Percentiles rank a stretch among this genome's conserved stretches.
Conservation (phyloP, 2,797 vertebrate genomes). For the Sphaeramia orbicularis region DNA sequence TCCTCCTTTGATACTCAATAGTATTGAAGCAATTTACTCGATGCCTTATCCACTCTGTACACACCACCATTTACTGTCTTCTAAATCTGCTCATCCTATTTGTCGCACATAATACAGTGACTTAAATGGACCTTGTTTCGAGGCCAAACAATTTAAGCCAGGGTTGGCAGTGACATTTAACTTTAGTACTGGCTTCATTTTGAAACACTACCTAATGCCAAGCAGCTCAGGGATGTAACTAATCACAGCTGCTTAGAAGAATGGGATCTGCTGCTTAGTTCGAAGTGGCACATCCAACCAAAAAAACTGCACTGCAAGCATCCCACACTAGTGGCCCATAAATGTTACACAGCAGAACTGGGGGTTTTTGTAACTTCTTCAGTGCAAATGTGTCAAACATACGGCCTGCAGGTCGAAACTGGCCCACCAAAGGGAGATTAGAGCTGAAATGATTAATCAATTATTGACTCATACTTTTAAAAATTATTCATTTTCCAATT, state of each 20-base stretch:
- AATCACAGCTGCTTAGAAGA: conserved; percentile 3
- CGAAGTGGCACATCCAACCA: background rate
- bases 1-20: too few relatives aligned
- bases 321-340: conserved; percentile 1
- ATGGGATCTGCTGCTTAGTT: conserved; percentile 12
- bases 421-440: too few relatives aligned
- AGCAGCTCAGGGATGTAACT: conserved; percentile 9
- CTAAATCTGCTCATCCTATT: background rate
- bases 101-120: background rate
- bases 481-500: too few relatives aligned
- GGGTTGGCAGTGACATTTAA: conserved; percentile 13
- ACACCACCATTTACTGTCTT: background rate
- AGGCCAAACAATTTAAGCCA: background rate
- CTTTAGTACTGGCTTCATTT: conserved; percentile 2
- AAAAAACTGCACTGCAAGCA: background rate
- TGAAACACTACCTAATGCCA: conserved; percentile 18
- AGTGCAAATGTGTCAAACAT: too few relatives aligned
- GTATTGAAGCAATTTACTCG: too few relatives aligned
- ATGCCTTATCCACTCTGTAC: too few relatives aligned
- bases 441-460: too few relatives aligned
- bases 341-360: background rate
- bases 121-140: background rate
- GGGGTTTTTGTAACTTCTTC: background rate
- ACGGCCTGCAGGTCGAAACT: too few relatives aligned
- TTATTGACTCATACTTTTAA: too few relatives aligned